Evolutionary conservation across 2,113 vertebrate species (phyloP), one percentile per base, ranked within the genome.

Genomic region (Chaenocephalus aceratus): DNA sequence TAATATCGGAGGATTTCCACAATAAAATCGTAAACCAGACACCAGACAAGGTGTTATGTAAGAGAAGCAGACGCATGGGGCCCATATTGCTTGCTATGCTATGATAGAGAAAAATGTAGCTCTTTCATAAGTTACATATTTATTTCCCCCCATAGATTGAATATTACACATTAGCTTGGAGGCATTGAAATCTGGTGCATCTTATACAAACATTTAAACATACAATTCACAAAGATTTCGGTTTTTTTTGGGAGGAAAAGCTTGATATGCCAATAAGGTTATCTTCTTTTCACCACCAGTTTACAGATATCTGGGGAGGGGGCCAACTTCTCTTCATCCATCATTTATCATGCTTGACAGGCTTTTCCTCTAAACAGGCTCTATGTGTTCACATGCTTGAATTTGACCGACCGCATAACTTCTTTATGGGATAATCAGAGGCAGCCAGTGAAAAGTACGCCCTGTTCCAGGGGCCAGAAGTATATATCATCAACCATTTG

Each of bases 351-450:
- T 77, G 80, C 82, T 73, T 64, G 84, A 85, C 70, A 30, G 83
- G 84, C 68, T 8, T 80, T 60, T 61, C 53, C 70, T 85, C 84
- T 62, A 72, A 86, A 87, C 73, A 75, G 75, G 73, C 87, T 60
- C 87, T 80, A 86, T 88, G 72, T 83, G 77, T 90, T 89, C 82
- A 54, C 82, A 83, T 89, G 79, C 84, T 86, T 79, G 84, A 58
- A 81, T 85, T 77, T 84, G 87, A 88, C 75, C 67, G 45, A 73
- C 77, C 63, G 56, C 79, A 84, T 83, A 70, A 72, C 73, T 72
- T 86, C 80, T 90, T 90, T 89, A 90, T 89, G 86, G 79, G 86
- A 77, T 88, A 86, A 82, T 89, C 85, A 64, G 78, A 83, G 77
- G 75, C 86, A 65, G 72, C 62, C 83, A 75, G 66, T 86, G 78